Base-by-base conservation (phyloP, 2,113 vertebrate species). In the Hippoglossus stenolepis region DNA sequence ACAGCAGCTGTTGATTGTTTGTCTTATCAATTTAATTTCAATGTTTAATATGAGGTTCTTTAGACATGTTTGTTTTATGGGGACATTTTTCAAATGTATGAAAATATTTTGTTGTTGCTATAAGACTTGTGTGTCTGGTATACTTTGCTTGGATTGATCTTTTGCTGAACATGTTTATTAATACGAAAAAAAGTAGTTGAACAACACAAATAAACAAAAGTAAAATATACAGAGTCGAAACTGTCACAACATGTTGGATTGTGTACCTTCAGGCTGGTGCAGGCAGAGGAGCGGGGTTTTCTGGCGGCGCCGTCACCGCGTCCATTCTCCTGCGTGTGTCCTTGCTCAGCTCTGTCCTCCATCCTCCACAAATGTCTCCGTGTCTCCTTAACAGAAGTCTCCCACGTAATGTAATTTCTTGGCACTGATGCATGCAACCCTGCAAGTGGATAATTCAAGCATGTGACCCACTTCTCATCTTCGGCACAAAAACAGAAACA, bases 391-490 rank as follows among this genome's bases (percentile, higher is more conserved):
- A 79, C 66, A 68, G 76, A 88, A 84, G 79, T 89, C 85, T 90
- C 83, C 85, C 81, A 85, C 82, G 79, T 85, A 89, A 79, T 89
- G 88, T 65, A 90, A 79, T 86, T 89, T 88, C 85, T 91, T 86
- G 87, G 82, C 86, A 87, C 81, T 85, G 88, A 91, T 89, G 87
- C 88, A 89, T 89, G 82, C 87, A 90, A 91, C 75, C 90, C 93
- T 94, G 89, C 77, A 90, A 93, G 91, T 78, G 87, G 89, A 93
- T 90, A 90, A 93, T 90, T 91, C 78, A 91, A 88, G 87, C 92
- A 91, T 91, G 90, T 93, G 89, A 94, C 86, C 90, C 87, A 92
- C 75, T 91, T 92, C 82, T 90, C 72, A 76, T 89, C 75, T 73
- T 87, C 54, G 13, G 78, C 53, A 70, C 57, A 77, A 61, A 82